Evolutionary conservation across 2,113 vertebrate genomes (phyloP).

Genomic region (Oryzias woworae): DNA sequence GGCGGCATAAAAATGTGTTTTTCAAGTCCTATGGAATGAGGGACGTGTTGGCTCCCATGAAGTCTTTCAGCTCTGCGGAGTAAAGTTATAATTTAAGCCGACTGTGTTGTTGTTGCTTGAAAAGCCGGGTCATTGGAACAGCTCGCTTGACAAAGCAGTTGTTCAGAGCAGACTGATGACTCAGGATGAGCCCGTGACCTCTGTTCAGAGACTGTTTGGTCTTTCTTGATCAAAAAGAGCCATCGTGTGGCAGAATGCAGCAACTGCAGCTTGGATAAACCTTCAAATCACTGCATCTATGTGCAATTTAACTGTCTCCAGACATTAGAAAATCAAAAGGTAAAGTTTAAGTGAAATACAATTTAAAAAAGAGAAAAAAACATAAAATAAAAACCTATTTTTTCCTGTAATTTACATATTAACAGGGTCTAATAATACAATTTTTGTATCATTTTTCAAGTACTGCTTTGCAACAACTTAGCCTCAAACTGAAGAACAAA

Average conservation of each 20-base stretch:
- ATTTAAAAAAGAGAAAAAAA: no score
- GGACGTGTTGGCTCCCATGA: background rate
- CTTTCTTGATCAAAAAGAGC: slow-evolving; percentile 35
- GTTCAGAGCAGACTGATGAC: slow-evolving; percentile 29
- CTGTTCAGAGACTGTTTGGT: background rate
- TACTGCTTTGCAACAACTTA: no score
- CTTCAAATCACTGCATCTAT: no score
- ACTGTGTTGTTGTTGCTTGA: background rate
- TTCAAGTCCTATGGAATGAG: slow-evolving; percentile 5
- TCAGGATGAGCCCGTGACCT: slow-evolving; percentile 27
- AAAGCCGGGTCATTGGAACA: slow-evolving; percentile 22
- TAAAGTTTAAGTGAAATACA: no score
- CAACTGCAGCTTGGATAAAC: slow-evolving; percentile 18
- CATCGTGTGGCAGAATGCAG: slow-evolving; percentile 46
- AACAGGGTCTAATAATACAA: no score
- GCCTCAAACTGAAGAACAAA: no score
- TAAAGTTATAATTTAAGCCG: slow-evolving; percentile 23
- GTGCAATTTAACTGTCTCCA: no score
- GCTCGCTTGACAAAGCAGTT: slow-evolving; percentile 6
- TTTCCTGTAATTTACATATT: no score
- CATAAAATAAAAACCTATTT: no score
- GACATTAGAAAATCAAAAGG: no score
- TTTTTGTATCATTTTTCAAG: no score
- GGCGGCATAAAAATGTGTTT: background rate
- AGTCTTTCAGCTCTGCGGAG: background rate